A percentile compares a stretch with the other conserved stretches of the same genome.
phyloP scores from a whole-genome alignment of 2,888 invertebrate species.

The Calephelis perditalis region DNA sequence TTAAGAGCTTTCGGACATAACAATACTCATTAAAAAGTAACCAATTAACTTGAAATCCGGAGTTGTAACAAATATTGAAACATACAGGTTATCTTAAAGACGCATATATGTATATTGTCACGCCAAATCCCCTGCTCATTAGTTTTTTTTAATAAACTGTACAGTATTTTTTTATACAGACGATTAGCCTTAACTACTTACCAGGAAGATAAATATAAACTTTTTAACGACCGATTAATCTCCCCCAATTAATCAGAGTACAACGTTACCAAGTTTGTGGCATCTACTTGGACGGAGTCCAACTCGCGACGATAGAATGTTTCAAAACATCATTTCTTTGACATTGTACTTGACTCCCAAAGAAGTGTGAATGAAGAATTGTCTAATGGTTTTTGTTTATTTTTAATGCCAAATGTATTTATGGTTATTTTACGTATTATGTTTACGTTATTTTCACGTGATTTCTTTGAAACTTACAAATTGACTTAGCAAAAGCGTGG shows the following conservation, averaged over 20 bases:
- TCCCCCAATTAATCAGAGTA: conserved; percentile 23
- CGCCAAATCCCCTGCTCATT: too few relatives aligned
- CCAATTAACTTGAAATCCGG: too few relatives aligned
- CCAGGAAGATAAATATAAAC: conserved; percentile 14
- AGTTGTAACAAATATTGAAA: too few relatives aligned
- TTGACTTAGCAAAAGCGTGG: conserved; percentile 43
- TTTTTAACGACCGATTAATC: conserved; percentile 22
- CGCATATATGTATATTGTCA: too few relatives aligned
- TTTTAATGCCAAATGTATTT: conserved; percentile 29
- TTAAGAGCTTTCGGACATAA: too few relatives aligned
- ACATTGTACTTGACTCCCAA: conserved; percentile 12
- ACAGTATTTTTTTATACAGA: not conserved
- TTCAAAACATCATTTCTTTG: conserved; percentile 5
- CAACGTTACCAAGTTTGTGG: conserved; percentile 24
- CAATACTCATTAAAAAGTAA: too few relatives aligned
- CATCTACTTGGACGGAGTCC: conserved; percentile 35
- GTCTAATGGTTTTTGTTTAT: conserved; percentile 3
- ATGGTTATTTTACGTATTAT: conserved; percentile 35
- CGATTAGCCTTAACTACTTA: not conserved
- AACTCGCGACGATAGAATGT: conserved; percentile 22
- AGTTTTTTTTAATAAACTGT: too few relatives aligned
- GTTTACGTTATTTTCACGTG: conserved; percentile 59
- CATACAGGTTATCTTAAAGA: too few relatives aligned
- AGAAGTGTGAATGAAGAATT: conserved; percentile 34
- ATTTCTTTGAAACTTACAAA: conserved; percentile 44